Evolutionary conservation across 1,140 invertebrate genomes (phyloP).

Genomic region (Magallana angulata): DNA sequence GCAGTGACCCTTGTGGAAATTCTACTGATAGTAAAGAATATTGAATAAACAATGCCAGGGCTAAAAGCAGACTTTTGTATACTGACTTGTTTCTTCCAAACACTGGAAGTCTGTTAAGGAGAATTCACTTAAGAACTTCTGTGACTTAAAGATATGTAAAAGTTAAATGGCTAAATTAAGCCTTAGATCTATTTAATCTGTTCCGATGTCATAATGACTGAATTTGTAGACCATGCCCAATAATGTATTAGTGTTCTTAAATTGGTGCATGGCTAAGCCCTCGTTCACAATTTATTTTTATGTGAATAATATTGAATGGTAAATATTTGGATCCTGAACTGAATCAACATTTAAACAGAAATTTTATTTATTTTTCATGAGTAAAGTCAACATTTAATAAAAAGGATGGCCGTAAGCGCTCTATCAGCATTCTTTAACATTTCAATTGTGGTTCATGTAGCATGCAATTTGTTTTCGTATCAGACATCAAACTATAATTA

Average conservation of each 20-base stretch:
- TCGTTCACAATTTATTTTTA: not conserved
- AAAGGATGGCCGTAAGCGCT: not conserved
- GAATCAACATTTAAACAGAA: constrained; percentile 13
- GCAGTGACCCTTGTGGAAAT: not conserved
- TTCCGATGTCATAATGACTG: not conserved
- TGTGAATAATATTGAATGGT: not conserved
- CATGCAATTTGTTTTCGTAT: no score
- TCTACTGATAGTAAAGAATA: not conserved
- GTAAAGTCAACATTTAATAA: constrained; percentile 16
- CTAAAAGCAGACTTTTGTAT: no score
- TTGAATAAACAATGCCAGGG: not conserved
- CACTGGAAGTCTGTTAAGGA: no score
- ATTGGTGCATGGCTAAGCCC: not conserved
- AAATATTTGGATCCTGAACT: constrained; percentile 14
- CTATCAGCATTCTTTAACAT: not conserved
- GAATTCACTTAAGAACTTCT: no score
- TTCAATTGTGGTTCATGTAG: not conserved
- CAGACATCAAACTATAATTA: no score
- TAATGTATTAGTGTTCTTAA: not conserved
- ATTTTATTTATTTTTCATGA: constrained; percentile 16
- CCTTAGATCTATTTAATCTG: not conserved
- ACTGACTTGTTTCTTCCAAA: no score
- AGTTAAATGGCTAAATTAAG: no score
- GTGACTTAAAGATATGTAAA: no score
- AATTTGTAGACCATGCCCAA: not conserved